Evolutionary conservation across 1,140 invertebrate genomes (phyloP).

Genomic region (Globodera ellingtonae): DNA sequence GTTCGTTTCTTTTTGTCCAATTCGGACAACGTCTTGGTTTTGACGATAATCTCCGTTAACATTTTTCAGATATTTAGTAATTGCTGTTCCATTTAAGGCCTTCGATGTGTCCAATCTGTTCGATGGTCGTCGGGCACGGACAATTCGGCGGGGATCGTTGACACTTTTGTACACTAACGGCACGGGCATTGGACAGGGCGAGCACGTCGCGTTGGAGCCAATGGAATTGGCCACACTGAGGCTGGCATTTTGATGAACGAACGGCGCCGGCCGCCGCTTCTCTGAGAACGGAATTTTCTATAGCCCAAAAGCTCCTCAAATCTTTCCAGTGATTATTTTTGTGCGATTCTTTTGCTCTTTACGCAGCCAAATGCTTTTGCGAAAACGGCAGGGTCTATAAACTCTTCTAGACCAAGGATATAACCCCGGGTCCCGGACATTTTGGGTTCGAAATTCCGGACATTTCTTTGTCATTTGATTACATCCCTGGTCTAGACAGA

Average conservation of each 20-base stretch:
- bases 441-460: too few relatives aligned
- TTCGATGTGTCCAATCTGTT: background rate
- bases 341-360: too few relatives aligned
- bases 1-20: background rate
- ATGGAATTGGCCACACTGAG: conserved; percentile 22
- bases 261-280: too few relatives aligned
- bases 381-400: too few relatives aligned
- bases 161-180: background rate
- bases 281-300: too few relatives aligned
- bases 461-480: too few relatives aligned
- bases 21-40: background rate
- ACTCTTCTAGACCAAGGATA: too few relatives aligned
- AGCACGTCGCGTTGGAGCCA: conserved; percentile 10
- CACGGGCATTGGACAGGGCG: background rate
- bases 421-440: too few relatives aligned
- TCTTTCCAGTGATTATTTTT: too few relatives aligned
- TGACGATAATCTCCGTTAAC: background rate
- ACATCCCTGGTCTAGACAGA: too few relatives aligned
- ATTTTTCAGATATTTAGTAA: background rate
- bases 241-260: conserved; percentile 12
- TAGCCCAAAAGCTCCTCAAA: too few relatives aligned
- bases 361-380: too few relatives aligned
- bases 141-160: conserved; percentile 1
- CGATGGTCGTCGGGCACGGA: background rate
- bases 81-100: background rate